A percentile compares a stretch with the other conserved stretches of the same genome.
Evolutionary conservation across 1,140 invertebrate genomes (phyloP).

Genomic region (Chironomus striatipennis): DNA sequence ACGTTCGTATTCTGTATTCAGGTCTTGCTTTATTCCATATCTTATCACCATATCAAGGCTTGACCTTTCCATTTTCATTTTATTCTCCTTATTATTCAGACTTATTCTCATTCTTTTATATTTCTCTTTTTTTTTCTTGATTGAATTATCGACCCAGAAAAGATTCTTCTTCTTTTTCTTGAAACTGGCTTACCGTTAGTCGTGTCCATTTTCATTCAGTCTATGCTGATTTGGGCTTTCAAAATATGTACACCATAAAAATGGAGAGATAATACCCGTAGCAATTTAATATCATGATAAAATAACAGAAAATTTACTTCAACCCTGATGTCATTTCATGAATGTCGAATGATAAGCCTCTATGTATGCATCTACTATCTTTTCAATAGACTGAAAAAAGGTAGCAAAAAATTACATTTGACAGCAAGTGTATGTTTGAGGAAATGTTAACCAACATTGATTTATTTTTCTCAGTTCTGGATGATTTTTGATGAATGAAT

Average conservation of each 20-base stretch:
- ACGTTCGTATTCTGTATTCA: background rate
- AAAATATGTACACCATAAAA: background rate
- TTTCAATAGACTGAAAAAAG: too few relatives aligned
- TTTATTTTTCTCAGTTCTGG: too few relatives aligned
- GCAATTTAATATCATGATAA: background rate
- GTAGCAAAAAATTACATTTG: too few relatives aligned
- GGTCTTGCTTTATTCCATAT: background rate
- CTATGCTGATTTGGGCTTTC: background rate
- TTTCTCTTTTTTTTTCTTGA: background rate
- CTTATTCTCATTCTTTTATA: background rate
- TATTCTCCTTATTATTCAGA: background rate
- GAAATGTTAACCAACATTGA: too few relatives aligned
- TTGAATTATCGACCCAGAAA: constrained; percentile 12
- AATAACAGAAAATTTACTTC: background rate
- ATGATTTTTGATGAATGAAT: too few relatives aligned
- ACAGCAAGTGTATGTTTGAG: too few relatives aligned
- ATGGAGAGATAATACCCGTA: background rate
- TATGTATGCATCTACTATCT: background rate
- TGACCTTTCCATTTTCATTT: background rate
- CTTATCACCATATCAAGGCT: background rate
- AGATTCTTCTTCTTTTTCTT: background rate
- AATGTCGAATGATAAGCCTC: background rate
- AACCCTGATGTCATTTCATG: background rate
- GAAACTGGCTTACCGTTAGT: background rate
- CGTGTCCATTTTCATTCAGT: background rate